Percentiles rank a stretch among this genome's conserved stretches.
Conservation (phyloP, 1,140 invertebrate species). For the Rhopalosiphum padi region DNA sequence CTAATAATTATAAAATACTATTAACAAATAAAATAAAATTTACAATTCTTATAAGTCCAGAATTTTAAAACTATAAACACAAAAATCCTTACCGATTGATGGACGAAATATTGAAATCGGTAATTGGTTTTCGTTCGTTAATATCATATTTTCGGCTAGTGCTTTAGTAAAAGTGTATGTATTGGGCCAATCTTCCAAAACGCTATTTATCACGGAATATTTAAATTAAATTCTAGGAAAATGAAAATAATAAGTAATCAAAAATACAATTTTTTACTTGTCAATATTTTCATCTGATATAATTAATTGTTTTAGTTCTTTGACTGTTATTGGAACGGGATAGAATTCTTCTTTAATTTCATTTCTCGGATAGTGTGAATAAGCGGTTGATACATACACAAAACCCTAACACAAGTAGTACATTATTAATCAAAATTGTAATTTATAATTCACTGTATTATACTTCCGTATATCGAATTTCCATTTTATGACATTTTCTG, state of each 20-base stretch:
- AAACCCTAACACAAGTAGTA: conserved; percentile 66
- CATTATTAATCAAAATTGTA: no score
- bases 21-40: not conserved
- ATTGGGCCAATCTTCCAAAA: conserved; percentile 32
- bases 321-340: conserved; percentile 68
- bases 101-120: conserved; percentile 7
- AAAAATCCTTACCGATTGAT: not conserved
- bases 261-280: not conserved
- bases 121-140: not conserved
- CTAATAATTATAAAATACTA: not conserved
- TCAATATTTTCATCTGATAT: not conserved
- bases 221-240: not conserved
- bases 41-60: not conserved
- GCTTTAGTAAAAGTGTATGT: conserved; percentile 49
- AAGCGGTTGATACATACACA: conserved; percentile 85
- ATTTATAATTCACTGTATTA: no score
- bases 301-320: not conserved
- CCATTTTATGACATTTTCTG: no score
- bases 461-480: no score
- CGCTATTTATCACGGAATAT: not conserved
- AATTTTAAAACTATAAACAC: not conserved
- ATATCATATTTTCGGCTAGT: not conserved
- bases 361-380: conserved; percentile 74
- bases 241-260: not conserved
- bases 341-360: conserved; percentile 84